Percentiles rank a stretch among this genome's conserved stretches.
Conservation (phyloP, 2,797 vertebrate genomes). For the Gymnothorax reevesii region DNA sequence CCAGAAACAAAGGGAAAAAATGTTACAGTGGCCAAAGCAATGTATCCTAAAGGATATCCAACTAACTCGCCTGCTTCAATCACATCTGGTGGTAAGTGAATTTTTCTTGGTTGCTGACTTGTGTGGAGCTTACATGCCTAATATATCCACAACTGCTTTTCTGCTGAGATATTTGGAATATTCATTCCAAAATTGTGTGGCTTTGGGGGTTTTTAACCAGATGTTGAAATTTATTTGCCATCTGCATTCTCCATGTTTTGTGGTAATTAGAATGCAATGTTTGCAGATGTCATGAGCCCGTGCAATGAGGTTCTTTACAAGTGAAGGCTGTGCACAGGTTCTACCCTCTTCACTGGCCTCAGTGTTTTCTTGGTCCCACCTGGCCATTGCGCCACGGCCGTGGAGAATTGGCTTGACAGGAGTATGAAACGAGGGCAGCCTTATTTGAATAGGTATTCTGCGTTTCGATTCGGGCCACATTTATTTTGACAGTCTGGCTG, state of each 20-base stretch:
- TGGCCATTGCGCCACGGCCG: neutral
- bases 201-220: neutral
- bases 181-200: neutral
- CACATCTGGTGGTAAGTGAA: constrained; percentile 53
- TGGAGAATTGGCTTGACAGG: neutral
- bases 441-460: neutral
- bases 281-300: neutral
- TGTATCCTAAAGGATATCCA: constrained; percentile 37
- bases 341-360: neutral
- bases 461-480: constrained; percentile 7
- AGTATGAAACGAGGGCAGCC: neutral
- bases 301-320: neutral
- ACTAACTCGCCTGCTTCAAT: constrained; percentile 32
- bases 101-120: neutral
- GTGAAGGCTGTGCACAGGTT: neutral
- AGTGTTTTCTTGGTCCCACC: neutral
- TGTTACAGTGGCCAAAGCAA: constrained; percentile 39
- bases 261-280: neutral
- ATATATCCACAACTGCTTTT: neutral
- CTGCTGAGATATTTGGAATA: neutral
- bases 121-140: too few relatives aligned
- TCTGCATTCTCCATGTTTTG: neutral
- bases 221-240: neutral
- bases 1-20: constrained; percentile 44
- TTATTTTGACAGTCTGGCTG: constrained; percentile 18